These are phyloP conservation scores for Orthonyx spaldingii DNA, from an alignment of 2,113 vertebrate genomes.

Conservation along the genomic window DNA sequence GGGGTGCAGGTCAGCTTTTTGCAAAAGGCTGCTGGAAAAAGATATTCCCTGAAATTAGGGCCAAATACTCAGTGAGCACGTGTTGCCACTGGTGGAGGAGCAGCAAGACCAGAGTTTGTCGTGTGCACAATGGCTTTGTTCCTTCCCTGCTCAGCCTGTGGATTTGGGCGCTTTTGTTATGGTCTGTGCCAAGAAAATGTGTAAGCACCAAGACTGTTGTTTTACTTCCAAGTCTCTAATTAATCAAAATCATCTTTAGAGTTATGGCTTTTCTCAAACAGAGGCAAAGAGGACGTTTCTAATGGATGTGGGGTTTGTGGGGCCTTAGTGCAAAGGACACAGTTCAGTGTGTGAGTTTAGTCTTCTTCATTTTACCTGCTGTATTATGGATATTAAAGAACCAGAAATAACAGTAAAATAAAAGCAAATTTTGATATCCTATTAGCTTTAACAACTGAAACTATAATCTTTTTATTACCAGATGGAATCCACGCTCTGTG, in stretches of 20 bases:
- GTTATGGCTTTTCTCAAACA: not conserved
- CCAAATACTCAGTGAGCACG: accelerated
- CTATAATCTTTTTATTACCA: not conserved
- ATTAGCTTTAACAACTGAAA: not conserved
- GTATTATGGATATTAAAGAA: not conserved
- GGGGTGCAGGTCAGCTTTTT: not conserved
- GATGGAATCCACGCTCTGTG: not conserved
- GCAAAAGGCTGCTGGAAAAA: not conserved
- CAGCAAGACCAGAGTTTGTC: not conserved
- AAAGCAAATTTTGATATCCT: not conserved
- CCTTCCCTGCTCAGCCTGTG: not conserved
- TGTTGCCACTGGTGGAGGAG: not conserved
- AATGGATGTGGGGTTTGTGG: not conserved
- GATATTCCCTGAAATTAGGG: not conserved
- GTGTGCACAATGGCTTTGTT: not conserved
- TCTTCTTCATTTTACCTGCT: not conserved
- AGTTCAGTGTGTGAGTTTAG: not conserved
- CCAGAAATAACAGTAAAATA: not conserved
- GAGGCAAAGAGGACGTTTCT: not conserved
- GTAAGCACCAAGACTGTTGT: not conserved
- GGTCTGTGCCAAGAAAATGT: not conserved
- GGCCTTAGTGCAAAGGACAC: not conserved
- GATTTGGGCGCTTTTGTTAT: not conserved
- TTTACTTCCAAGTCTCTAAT: not conserved
- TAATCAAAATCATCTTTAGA: not conserved